These are phyloP conservation scores for Brachyhypopomus occidentalis DNA, from an alignment of 2,113 vertebrate species.

Conservation along the genomic window DNA sequence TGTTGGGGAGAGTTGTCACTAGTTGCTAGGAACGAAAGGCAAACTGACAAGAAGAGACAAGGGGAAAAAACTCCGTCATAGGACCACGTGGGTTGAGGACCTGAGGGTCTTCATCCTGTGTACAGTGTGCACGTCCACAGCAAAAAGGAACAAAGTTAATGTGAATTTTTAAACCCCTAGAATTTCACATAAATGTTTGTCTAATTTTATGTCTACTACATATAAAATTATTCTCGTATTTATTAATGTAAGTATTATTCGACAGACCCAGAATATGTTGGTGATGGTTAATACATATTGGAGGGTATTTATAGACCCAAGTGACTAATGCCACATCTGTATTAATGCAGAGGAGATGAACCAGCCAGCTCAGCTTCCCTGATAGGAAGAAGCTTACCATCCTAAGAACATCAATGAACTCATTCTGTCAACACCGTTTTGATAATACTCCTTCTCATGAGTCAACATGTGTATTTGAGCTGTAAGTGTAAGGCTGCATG, in stretches of 20 bases:
- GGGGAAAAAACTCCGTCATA: slow-evolving; percentile 51
- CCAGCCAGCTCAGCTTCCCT: slow-evolving; percentile 35
- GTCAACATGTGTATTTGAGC: slow-evolving; percentile 31
- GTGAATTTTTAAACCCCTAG: neutral
- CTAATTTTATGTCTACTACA: neutral
- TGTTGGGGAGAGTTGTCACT: slow-evolving; percentile 46
- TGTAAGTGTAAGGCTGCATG: too few relatives aligned
- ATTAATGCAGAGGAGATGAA: slow-evolving; percentile 32
- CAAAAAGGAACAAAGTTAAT: slow-evolving; percentile 9
- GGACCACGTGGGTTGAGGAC: slow-evolving; percentile 52
- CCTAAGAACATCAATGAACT: slow-evolving; percentile 27
- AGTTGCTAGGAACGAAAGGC: slow-evolving; percentile 41
- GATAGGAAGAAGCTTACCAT: slow-evolving; percentile 41
- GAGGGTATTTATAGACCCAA: neutral
- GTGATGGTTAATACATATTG: neutral
- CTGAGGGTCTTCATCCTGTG: slow-evolving; percentile 45
- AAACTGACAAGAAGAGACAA: slow-evolving; percentile 60
- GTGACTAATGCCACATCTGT: slow-evolving; percentile 35
- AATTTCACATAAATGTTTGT: neutral
- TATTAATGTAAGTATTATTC: neutral
- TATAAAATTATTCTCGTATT: neutral
- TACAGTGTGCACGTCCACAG: neutral
- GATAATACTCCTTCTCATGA: slow-evolving; percentile 41
- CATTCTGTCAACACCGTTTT: slow-evolving; percentile 28
- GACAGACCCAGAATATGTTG: neutral